These are phyloP conservation scores for Rotaria socialis DNA, from an alignment of 2,888 invertebrate species.

Conservation along the genomic window DNA sequence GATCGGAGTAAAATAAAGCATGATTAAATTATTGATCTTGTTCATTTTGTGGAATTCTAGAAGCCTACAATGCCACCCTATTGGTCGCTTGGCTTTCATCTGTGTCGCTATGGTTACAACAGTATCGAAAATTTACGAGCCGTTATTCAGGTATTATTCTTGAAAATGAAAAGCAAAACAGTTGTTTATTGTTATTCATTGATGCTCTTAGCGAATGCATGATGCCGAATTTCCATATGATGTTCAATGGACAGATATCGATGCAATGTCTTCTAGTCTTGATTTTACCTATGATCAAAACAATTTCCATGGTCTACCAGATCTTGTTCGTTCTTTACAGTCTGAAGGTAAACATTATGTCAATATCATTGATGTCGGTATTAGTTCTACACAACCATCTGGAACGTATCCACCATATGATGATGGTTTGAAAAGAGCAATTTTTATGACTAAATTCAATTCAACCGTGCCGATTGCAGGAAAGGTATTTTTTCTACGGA, in stretches of 20 bases:
- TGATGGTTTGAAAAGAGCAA: conserved; percentile 68
- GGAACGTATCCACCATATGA: conserved; percentile 73
- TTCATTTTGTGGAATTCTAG: too few relatives aligned
- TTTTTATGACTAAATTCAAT: conserved; percentile 71
- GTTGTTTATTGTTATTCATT: not conserved
- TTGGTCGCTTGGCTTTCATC: conserved; percentile 56
- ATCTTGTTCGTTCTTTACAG: conserved; percentile 52
- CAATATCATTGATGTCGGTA: conserved; percentile 66
- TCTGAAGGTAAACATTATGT: conserved; percentile 52
- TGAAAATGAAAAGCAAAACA: not conserved
- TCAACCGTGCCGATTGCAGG: conserved; percentile 55
- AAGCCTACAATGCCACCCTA: conserved; percentile 54
- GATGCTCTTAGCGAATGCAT: not conserved
- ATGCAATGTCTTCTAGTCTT: conserved; percentile 51
- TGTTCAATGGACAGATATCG: conserved; percentile 55
- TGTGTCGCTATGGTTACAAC: conserved; percentile 54
- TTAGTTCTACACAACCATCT: conserved; percentile 70
- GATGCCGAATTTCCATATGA: conserved; percentile 49
- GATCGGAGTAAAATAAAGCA: conserved; percentile 49
- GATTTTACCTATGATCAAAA: conserved; percentile 53
- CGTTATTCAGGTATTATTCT: not conserved
- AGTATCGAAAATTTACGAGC: conserved; percentile 46
- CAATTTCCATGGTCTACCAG: conserved; percentile 50
- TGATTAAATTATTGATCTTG: too few relatives aligned
- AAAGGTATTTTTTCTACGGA: not conserved